phyloP scores from a whole-genome alignment of 1,140 invertebrate species.

The Trachymyrmex cornetzi region DNA sequence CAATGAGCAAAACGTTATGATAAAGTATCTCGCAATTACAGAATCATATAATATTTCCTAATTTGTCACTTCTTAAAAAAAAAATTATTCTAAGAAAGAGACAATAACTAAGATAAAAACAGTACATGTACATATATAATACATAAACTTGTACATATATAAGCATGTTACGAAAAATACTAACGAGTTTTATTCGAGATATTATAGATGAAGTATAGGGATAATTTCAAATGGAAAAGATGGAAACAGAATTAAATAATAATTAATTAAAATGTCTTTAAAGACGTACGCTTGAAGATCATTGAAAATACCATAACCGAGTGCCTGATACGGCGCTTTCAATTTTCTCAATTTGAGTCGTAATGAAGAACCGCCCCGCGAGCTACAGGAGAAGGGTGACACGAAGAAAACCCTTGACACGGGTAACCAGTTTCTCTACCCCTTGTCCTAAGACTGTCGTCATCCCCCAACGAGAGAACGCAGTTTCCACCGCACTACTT shows the following conservation, averaged over 20 bases:
- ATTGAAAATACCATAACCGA: conserved; percentile 14
- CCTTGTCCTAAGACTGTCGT: conserved; percentile 66
- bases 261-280: conserved; percentile 45
- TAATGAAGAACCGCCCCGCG: conserved; percentile 81
- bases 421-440: conserved; percentile 71
- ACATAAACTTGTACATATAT: not conserved
- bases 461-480: conserved; percentile 63
- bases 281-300: not conserved
- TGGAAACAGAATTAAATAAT: too few species aligned
- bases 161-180: not conserved
- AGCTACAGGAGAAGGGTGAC: conserved; percentile 69
- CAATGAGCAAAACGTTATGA: not conserved
- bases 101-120: not conserved
- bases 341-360: conserved; percentile 82
- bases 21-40: not conserved
- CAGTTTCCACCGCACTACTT: conserved; percentile 77
- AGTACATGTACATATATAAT: not conserved
- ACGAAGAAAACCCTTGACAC: conserved; percentile 74
- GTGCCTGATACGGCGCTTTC: conserved; percentile 75
- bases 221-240: not conserved
- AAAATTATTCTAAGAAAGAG: not conserved
- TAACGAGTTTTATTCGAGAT: not conserved
- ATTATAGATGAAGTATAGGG: not conserved
- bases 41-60: not conserved
- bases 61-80: not conserved